Evolutionary conservation across 1,140 invertebrate species (phyloP).

Genomic region (Philotrypesis tridentata): DNA sequence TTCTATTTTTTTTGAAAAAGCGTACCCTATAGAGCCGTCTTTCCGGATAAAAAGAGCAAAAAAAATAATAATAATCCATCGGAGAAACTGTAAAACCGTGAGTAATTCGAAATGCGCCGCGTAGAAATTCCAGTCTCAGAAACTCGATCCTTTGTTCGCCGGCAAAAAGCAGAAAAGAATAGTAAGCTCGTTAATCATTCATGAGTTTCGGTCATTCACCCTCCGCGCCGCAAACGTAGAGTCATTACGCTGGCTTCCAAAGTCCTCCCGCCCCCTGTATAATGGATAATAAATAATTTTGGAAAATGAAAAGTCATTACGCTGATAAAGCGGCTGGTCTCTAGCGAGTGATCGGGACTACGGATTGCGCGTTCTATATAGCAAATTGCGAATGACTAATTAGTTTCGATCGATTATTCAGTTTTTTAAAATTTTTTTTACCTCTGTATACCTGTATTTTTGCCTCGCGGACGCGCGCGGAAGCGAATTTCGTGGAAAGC

Average conservation of each 20-base stretch:
- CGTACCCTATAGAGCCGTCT: no score
- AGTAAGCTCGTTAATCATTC: constrained; percentile 66
- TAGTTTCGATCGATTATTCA: no score
- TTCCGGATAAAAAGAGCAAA: neutral
- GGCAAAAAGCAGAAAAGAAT: constrained; percentile 44
- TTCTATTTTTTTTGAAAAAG: no score
- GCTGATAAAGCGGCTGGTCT: neutral
- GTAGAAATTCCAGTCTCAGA: constrained; percentile 51
- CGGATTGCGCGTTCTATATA: no score
- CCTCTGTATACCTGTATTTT: no score
- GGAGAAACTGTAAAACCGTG: neutral
- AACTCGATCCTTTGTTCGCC: constrained; percentile 57
- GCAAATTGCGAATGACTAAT: no score
- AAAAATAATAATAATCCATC: no score
- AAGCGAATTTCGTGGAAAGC: neutral
- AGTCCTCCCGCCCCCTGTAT: neutral
- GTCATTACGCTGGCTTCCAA: neutral
- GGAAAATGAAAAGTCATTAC: constrained; percentile 41
- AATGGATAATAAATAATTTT: constrained; percentile 36
- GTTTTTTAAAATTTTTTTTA: no score
- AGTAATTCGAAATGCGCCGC: neutral
- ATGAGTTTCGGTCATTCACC: constrained; percentile 50
- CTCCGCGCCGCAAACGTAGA: constrained; percentile 1
- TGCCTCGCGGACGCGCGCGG: no score
- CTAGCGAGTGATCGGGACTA: neutral